Percentiles rank a stretch among this genome's conserved stretches.
phyloP scores from a whole-genome alignment of 2,113 vertebrate genomes.

The Cebidichthys violaceus region DNA sequence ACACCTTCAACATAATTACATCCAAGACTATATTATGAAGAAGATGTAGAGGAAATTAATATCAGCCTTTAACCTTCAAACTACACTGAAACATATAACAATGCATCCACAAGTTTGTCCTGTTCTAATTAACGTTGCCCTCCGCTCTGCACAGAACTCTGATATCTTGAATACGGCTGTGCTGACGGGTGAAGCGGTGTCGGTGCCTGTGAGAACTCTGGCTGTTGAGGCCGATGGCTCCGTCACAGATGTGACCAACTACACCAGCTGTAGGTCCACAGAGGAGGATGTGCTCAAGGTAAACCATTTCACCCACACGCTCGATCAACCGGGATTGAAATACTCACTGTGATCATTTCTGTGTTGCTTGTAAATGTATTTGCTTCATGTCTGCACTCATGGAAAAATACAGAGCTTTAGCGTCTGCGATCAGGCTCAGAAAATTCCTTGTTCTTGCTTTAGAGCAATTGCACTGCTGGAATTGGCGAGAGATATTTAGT shows the following conservation, averaged over 20 bases:
- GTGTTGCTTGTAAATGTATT: background rate
- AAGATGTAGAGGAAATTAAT: background rate
- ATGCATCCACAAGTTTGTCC: background rate
- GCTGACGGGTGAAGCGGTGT: slow-evolving; percentile 89
- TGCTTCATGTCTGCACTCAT: background rate
- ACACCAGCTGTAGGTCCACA: slow-evolving; percentile 88
- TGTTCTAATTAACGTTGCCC: background rate
- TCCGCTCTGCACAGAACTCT: slow-evolving; percentile 81
- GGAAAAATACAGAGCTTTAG: background rate
- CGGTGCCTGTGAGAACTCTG: slow-evolving; percentile 88
- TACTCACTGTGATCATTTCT: background rate
- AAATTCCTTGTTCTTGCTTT: background rate
- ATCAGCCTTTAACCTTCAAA: background rate
- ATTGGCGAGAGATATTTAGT: background rate
- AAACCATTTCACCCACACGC: slow-evolving; percentile 14
- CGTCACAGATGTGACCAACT: slow-evolving; percentile 89
- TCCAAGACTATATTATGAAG: background rate
- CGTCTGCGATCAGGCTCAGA: background rate
- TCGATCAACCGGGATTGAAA: too few relatives aligned
- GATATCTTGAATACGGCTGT: slow-evolving; percentile 94
- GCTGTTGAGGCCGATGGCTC: slow-evolving; percentile 88
- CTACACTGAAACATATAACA: background rate
- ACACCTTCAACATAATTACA: background rate
- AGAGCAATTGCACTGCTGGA: background rate
- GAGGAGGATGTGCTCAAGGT: slow-evolving; percentile 92